Base-by-base conservation (phyloP, 2,797 vertebrate species). In the Antennarius maculatus region DNA sequence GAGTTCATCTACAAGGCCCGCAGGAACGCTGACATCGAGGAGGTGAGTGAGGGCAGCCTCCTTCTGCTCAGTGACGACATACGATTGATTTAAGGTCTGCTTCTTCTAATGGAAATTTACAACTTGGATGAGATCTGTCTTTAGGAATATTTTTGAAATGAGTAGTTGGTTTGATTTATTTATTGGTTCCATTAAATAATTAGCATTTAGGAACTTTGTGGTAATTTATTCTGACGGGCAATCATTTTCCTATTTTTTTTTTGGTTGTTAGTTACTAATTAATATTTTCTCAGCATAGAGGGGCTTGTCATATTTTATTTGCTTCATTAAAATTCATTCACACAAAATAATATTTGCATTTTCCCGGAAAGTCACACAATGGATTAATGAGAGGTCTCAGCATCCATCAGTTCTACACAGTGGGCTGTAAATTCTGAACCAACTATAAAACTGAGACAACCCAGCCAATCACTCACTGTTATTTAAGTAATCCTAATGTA, bases 1-100 rank as follows among this genome's bases (percentile, higher is more conserved):
- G 98, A 99, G 90, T 98, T 99, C 80, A 92, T 98, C 85, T 99
- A 97, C 84, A 97, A 96, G 86, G 95, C 97, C 12, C 94, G 95
- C 74, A 95, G 95, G 88, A 97, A 96, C 77, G 95, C 94, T 0
- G 96, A 98, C 80, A 92, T 96, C 54, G 96, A 98, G 86, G 96
- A 98, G 97, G 98, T 99, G 88, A 93, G 96, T 72, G 56, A 61
- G 48, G 17, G 5, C 1, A 18, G 18, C 6, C 15, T 14, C 17
- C 13, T 15, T 17, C 49, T 42, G 47, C 48, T 52, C n/a, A 18
- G 58, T 27, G 27, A 59, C 39, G 68, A 49, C 3, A 46, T 53
- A 13, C 43, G n/a, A 39, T n/a, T 46, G 59, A 64, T 64, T 54
- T 43, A 11, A 37, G 1, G 16, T 16, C 17, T 16, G 8, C 43